phyloP scores from a whole-genome alignment of 2,797 vertebrate species.

The Falco berigora region DNA sequence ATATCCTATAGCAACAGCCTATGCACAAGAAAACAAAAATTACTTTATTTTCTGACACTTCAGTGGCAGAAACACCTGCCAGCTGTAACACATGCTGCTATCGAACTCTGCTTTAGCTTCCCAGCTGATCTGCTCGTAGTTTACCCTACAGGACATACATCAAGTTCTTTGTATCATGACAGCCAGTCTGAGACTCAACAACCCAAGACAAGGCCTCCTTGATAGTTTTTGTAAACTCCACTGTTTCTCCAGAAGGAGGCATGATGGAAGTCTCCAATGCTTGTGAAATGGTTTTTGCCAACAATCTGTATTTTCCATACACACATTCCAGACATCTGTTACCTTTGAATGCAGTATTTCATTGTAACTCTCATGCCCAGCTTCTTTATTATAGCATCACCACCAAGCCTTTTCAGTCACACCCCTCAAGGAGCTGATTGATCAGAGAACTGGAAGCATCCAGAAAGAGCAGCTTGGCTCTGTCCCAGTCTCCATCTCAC shows the following conservation, averaged over 20 bases:
- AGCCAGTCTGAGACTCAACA: not conserved
- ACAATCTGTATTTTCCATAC: not conserved
- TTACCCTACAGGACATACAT: not conserved
- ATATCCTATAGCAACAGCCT: not conserved
- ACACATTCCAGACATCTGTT: not conserved
- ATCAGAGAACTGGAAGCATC: not conserved
- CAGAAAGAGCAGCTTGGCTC: not conserved
- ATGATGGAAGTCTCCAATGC: not conserved
- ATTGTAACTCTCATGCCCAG: not conserved
- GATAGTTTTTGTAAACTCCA: not conserved
- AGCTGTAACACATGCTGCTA: not conserved
- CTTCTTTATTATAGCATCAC: not conserved
- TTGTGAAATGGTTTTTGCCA: not conserved
- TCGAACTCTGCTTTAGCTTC: not conserved
- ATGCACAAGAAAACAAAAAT: not conserved
- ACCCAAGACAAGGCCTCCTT: not conserved
- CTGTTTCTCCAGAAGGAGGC: not conserved
- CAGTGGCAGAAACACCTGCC: not conserved
- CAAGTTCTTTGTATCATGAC: not conserved
- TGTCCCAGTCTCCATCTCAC: not conserved
- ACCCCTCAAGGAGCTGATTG: not conserved
- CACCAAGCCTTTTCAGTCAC: not conserved
- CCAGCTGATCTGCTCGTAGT: not conserved
- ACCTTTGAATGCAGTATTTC: not conserved
- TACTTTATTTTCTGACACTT: not conserved